These are phyloP conservation scores for Apteryx owenii DNA, from an alignment of 2,113 vertebrate genomes.

Conservation along the genomic window DNA sequence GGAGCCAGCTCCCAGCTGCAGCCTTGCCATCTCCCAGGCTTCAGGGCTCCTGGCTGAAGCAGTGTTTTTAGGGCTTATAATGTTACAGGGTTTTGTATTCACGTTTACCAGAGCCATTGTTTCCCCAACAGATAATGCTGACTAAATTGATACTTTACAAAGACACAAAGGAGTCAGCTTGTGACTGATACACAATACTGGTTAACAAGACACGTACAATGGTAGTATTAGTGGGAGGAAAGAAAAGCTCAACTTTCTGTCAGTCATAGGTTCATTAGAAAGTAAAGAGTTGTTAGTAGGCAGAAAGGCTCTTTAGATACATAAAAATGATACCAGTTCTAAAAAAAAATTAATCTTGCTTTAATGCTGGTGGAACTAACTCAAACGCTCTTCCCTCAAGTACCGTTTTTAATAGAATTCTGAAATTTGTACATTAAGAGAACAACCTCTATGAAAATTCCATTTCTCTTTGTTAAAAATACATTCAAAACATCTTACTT, in stretches of 20 bases:
- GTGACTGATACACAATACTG: slow-evolving; percentile 68
- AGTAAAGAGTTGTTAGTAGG: slow-evolving; percentile 42
- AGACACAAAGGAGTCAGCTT: slow-evolving; percentile 70
- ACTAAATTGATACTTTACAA: slow-evolving; percentile 65
- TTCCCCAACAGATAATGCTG: slow-evolving; percentile 54
- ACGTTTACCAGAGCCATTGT: slow-evolving; percentile 35
- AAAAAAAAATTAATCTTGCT: slow-evolving; percentile 19
- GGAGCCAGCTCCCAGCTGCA: not conserved
- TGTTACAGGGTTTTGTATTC: not conserved
- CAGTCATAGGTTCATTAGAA: slow-evolving; percentile 58
- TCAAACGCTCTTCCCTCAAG: not conserved
- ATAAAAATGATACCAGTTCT: slow-evolving; percentile 10
- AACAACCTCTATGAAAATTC: not conserved
- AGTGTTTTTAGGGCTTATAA: not conserved
- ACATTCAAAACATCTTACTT: not conserved
- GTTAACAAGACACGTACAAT: slow-evolving; percentile 58
- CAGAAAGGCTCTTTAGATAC: slow-evolving; percentile 42
- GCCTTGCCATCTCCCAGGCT: not conserved
- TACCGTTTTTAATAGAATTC: not conserved
- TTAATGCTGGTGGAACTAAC: not conserved
- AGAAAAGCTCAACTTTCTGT: slow-evolving; percentile 68
- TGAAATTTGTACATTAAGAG: not conserved
- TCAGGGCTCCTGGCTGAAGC: not conserved
- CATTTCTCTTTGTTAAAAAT: not conserved
- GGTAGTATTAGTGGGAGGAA: slow-evolving; percentile 67